A percentile compares a stretch with the other conserved stretches of the same genome.
phyloP scores from a whole-genome alignment of 92 coral and sea anemone species.

The Palythoa caribaeorum region DNA sequence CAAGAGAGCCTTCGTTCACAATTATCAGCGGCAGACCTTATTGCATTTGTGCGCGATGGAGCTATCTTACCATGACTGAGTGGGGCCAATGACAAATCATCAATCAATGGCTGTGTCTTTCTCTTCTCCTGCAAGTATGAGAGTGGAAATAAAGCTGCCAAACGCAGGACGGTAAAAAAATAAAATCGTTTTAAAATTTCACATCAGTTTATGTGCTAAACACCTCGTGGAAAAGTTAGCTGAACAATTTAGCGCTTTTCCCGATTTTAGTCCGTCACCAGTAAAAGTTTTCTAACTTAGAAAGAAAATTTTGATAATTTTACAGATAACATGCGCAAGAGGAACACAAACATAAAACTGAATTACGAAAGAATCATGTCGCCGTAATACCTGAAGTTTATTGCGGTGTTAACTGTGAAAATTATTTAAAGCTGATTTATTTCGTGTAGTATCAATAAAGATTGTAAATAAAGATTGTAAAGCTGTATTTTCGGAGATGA shows the following conservation, averaged over 20 bases:
- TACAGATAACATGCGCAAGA: no score
- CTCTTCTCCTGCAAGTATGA: conserved; percentile 66
- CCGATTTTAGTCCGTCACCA: no score
- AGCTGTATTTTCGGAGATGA: no score
- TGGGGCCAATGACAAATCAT: conserved; percentile 69
- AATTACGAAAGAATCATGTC: no score
- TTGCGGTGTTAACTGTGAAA: no score
- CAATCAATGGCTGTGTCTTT: conserved; percentile 57
- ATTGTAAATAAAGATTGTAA: no score
- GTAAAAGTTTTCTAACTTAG: no score
- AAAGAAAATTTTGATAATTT: no score
- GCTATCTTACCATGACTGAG: conserved; percentile 68
- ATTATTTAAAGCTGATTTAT: no score
- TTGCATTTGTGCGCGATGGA: conserved; percentile 69
- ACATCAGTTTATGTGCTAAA: not conserved
- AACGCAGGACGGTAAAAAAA: conserved; percentile 60
- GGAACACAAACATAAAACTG: no score
- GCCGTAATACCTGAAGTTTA: no score
- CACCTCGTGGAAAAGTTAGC: not conserved
- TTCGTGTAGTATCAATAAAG: no score
- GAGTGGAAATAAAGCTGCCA: conserved; percentile 64
- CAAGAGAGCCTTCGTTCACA: conserved; percentile 66
- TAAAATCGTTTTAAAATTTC: not conserved
- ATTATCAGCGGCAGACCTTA: conserved; percentile 62
- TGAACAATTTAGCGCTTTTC: not conserved